A percentile compares a stretch with the other conserved stretches of the same genome.
Evolutionary conservation across 2,888 invertebrate species (phyloP).

Genomic region (Cantharis rustica): DNA sequence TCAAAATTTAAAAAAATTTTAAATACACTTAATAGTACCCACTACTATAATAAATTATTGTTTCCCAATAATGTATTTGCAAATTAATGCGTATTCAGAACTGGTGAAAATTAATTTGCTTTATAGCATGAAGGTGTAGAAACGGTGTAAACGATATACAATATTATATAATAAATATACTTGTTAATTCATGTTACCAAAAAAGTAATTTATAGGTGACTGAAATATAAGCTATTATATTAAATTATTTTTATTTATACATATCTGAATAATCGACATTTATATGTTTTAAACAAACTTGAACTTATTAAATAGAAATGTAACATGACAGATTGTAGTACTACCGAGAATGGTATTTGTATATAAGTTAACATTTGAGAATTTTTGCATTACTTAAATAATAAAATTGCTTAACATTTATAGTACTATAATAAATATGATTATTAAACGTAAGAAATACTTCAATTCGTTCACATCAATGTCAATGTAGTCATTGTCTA

Average conservation of each 20-base stretch:
- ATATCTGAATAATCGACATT: slow-evolving; percentile 8
- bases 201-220: background rate
- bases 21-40: too few species aligned
- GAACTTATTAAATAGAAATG: slow-evolving; percentile 17
- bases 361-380: background rate
- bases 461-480: background rate
- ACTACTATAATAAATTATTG: too few species aligned
- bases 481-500: too few species aligned
- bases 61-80: too few species aligned
- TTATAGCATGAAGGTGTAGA: background rate
- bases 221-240: background rate
- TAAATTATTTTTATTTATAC: slow-evolving; percentile 4
- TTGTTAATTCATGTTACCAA: background rate
- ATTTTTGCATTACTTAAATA: background rate
- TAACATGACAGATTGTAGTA: slow-evolving; percentile 7
- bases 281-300: slow-evolving; percentile 13
- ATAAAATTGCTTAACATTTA: background rate
- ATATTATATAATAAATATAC: background rate
- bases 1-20: too few species aligned
- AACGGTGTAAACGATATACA: background rate
- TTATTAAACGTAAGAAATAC: background rate
- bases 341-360: background rate
- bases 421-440: background rate
- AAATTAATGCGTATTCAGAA: too few species aligned
- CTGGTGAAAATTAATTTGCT: background rate